A percentile compares a stretch with the other conserved stretches of the same genome.
Conservation (phyloP, 2,888 invertebrate species). For the Thera britannica region DNA sequence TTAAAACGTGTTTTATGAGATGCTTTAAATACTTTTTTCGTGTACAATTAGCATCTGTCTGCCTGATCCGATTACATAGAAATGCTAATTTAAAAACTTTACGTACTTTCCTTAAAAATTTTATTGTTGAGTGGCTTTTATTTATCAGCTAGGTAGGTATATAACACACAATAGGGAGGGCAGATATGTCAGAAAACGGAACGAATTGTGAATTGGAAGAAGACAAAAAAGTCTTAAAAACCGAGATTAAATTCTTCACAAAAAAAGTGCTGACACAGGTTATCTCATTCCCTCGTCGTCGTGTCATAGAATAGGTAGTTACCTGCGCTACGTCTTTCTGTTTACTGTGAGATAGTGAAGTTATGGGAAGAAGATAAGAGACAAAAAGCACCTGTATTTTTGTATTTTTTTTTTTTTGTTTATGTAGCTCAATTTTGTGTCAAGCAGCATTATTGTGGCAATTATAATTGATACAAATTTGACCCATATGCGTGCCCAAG, state of each 20-base stretch:
- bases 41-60: too few species aligned
- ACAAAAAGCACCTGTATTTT: too few species aligned
- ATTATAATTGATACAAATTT: too few species aligned
- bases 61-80: too few species aligned
- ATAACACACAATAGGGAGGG: neutral
- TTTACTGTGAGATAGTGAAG: neutral
- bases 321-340: neutral
- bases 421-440: too few species aligned
- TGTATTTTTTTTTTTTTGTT: too few species aligned
- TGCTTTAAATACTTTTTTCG: too few species aligned
- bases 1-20: neutral
- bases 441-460: too few species aligned
- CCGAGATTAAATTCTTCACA: conserved; percentile 14
- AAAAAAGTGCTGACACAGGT: conserved; percentile 8
- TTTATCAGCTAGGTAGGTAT: neutral
- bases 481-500: too few species aligned
- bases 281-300: neutral
- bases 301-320: neutral
- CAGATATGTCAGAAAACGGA: neutral
- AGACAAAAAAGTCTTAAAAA: conserved; percentile 8
- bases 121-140: too few species aligned
- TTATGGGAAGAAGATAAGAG: neutral
- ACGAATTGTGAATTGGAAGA: conserved; percentile 6
- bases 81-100: too few species aligned
- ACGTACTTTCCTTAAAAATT: too few species aligned